Conservation (phyloP, 2,113 vertebrate genomes). For the Eublepharis macularius region DNA sequence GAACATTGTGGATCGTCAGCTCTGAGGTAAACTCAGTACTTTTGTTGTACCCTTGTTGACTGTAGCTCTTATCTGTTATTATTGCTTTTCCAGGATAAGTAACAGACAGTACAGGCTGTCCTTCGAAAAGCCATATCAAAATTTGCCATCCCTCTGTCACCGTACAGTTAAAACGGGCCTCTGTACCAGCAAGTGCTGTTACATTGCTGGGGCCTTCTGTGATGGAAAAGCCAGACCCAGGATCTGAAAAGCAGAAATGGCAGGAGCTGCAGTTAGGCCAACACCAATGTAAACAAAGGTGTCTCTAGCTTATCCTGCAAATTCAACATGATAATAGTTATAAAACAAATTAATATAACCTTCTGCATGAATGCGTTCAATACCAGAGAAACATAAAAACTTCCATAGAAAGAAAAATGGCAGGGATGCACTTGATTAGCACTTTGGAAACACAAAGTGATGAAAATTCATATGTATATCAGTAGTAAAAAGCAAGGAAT, state of each 20-base stretch:
- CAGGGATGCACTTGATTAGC: neutral
- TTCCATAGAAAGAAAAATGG: neutral
- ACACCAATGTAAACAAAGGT: neutral
- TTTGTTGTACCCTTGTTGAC: constrained; percentile 46
- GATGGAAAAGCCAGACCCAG: constrained; percentile 57
- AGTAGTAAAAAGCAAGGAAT: neutral
- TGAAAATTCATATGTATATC: neutral
- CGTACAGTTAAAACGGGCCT: constrained; percentile 83
- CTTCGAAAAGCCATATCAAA: constrained; percentile 81
- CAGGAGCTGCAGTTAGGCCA: neutral
- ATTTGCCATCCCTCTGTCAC: constrained; percentile 72
- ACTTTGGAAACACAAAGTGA: neutral
- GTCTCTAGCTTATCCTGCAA: constrained; percentile 12
- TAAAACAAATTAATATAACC: neutral
- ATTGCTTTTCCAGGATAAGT: constrained; percentile 55
- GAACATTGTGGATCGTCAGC: constrained; percentile 74
- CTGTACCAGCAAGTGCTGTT: constrained; percentile 74
- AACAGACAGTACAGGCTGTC: constrained; percentile 69
- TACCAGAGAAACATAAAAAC: neutral
- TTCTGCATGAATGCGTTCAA: neutral
- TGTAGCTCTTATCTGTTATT: constrained; percentile 67
- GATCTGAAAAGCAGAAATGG: constrained; percentile 52
- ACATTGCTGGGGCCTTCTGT: constrained; percentile 67
- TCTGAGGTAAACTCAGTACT: constrained; percentile 67
- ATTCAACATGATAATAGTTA: neutral